Percentiles rank a stretch among this genome's conserved stretches.
Conservation (phyloP, 2,113 vertebrate genomes). For the Austrofundulus limnaeus region DNA sequence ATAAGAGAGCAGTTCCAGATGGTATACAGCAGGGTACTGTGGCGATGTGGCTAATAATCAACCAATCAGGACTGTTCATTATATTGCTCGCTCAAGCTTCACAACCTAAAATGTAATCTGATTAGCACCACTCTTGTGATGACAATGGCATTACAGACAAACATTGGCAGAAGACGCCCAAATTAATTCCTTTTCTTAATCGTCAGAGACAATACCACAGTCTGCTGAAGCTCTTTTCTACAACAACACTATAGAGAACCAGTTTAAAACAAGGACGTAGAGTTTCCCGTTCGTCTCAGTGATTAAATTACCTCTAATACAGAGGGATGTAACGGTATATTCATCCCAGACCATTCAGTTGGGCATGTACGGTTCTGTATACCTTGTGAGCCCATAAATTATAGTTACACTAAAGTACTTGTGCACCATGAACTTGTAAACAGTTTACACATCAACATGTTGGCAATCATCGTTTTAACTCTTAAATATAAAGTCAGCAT, state of each 20-base stretch:
- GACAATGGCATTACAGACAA: slow-evolving; percentile 62
- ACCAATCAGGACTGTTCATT: slow-evolving; percentile 50
- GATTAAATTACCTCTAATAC: neutral
- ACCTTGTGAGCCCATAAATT: too few relatives aligned
- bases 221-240: slow-evolving; percentile 11
- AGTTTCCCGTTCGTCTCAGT: neutral
- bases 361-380: neutral
- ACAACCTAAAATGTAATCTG: slow-evolving; percentile 71
- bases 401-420: too few relatives aligned
- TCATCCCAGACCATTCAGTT: neutral
- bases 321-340: neutral
- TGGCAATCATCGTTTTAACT: too few relatives aligned
- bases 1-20: slow-evolving; percentile 61
- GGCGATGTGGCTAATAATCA: slow-evolving; percentile 54
- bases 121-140: slow-evolving; percentile 56
- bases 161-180: slow-evolving; percentile 42
- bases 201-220: slow-evolving; percentile 1
- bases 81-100: slow-evolving; percentile 50
- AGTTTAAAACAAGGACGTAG: neutral
- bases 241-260: too few relatives aligned
- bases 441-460: too few relatives aligned
- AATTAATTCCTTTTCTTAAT: slow-evolving; percentile 57
- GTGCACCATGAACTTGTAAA: too few relatives aligned
- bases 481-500: too few relatives aligned
- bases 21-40: slow-evolving; percentile 49